These are phyloP conservation scores for Notarius lentiginosus DNA, from an alignment of 2,113 vertebrate genomes.

Conservation along the genomic window DNA sequence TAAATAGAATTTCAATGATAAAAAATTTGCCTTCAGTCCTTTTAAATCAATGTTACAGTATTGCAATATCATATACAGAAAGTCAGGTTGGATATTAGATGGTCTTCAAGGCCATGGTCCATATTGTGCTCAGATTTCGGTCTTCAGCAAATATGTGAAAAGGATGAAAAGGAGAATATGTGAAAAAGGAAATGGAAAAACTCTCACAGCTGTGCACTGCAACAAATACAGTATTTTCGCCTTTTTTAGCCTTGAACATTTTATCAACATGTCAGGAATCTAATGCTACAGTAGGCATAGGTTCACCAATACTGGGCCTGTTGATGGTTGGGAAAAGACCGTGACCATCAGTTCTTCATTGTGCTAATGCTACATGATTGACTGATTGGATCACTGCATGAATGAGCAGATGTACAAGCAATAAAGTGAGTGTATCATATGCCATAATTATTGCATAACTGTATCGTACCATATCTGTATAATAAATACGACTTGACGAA, in stretches of 20 bases:
- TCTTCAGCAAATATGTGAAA: neutral
- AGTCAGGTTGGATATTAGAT: neutral
- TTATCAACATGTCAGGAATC: neutral
- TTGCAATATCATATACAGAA: neutral
- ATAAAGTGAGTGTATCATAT: neutral
- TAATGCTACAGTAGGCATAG: neutral
- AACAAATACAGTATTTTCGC: neutral
- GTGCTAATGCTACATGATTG: neutral
- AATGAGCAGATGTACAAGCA: neutral
- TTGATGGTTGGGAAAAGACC: neutral
- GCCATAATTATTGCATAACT: neutral
- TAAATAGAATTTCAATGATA: too few species aligned
- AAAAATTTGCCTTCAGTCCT: too few species aligned
- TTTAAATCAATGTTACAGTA: neutral
- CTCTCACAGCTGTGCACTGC: neutral
- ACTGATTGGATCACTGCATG: neutral
- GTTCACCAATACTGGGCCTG: neutral
- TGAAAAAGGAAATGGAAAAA: neutral
- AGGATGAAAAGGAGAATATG: neutral
- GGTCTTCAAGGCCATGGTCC: neutral
- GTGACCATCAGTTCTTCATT: too few species aligned
- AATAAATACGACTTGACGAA: neutral
- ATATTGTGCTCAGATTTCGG: neutral
- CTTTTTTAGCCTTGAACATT: neutral
- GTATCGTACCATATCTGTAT: neutral